Evolutionary conservation across 2,113 vertebrate genomes (phyloP), one percentile per base, ranked within the genome.

Genomic region (Australoheros scitulus): DNA sequence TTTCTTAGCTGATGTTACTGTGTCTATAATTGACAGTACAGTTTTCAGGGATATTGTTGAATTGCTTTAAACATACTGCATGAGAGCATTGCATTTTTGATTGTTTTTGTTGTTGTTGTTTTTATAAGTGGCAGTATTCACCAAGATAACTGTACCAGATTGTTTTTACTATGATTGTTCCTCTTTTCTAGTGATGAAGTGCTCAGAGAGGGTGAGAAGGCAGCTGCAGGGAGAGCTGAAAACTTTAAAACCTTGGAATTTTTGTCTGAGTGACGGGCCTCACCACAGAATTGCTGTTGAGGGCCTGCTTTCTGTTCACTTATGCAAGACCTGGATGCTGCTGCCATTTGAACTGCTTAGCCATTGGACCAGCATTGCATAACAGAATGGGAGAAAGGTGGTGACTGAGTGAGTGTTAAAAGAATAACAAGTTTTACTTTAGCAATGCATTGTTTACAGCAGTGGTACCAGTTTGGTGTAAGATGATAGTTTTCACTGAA

Each of bases 311-410:
- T 92, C 81, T 65, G 80, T 93, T 86, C 84, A 91, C 93, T 95
- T 94, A 93, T 78, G 94, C 94, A 95, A 95, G 91, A 94, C 85
- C 90, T 94, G 92, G 92, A 92, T 70, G 75, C 84, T 65, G 83
- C 83, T 91, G 90, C 89, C 68, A 87, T 88, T 81, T 89, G 82
- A 91, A 83, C 88, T 85, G 65, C 83, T 82, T 80, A 82, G 80
- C 81, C 68, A 17, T 61, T 36, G 84, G 60, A 92, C 91, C 93
- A 65, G 61, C n/a, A 77, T 95, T 95, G 91, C 91, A 64, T 94
- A 95, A 95, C 85, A 87, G 55, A 55, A 43, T 36, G 80, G 82
- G 87, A 85, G 83, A 84, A 85, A 87, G 70, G 43, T 61, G 84
- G 70, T 4, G 43, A 89, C 20, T 77, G 64, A 88, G 78, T 9